Percentiles rank a stretch among this genome's conserved stretches.
These are phyloP conservation scores for Akabosia matsudoensis DNA, from an alignment of 1,140 invertebrate species.

Conservation along the genomic window DNA sequence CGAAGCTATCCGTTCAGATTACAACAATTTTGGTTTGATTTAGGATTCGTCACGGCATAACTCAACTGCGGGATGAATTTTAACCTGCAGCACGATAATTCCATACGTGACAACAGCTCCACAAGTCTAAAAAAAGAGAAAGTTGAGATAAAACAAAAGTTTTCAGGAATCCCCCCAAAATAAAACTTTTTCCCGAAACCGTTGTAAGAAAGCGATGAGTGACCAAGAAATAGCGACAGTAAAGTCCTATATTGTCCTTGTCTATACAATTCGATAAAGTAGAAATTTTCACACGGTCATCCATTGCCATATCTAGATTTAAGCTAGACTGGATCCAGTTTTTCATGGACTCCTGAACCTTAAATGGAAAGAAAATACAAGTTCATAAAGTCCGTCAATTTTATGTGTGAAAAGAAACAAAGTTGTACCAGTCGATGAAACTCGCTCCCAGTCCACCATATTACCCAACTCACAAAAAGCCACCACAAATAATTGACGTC, in stretches of 20 bases:
- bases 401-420: background rate
- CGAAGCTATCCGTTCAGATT: too few relatives aligned
- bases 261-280: background rate
- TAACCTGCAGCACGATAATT: background rate
- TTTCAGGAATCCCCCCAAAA: too few relatives aligned
- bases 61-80: conserved; percentile 2
- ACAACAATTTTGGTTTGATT: too few relatives aligned
- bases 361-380: too few relatives aligned
- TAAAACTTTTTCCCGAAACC: too few relatives aligned
- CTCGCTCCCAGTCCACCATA: conserved; percentile 10
- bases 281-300: background rate
- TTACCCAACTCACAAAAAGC: background rate
- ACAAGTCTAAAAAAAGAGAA: conserved; percentile 11
- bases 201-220: conserved; percentile 6
- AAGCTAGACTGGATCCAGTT: background rate
- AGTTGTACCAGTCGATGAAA: background rate
- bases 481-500: background rate
- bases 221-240: conserved; percentile 4
- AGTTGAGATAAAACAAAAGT: too few relatives aligned
- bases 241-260: background rate
- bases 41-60: conserved; percentile 1
- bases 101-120: conserved; percentile 1
- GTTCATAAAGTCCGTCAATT: too few relatives aligned
- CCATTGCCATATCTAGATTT: background rate
- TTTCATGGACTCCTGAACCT: background rate